phyloP scores from a whole-genome alignment of 2,797 vertebrate species.

The Crenuchus spilurus region DNA sequence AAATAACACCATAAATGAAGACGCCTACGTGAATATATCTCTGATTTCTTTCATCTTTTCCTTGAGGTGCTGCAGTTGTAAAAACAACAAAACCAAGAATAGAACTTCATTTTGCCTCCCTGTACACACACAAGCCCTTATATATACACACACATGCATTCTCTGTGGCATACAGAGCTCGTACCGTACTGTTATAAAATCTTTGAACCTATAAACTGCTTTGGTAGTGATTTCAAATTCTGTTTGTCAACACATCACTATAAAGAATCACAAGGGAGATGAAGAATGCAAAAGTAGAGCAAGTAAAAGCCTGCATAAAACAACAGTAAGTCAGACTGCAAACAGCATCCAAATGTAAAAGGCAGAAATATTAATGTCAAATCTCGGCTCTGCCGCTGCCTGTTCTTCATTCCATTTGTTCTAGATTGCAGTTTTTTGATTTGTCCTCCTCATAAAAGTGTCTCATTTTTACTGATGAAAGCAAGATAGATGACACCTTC shows the following conservation, averaged over 20 bases:
- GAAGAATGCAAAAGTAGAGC: constrained; percentile 43
- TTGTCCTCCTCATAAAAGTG: constrained; percentile 23
- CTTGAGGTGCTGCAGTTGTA: too few species aligned
- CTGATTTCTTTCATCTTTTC: background rate
- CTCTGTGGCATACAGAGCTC: background rate
- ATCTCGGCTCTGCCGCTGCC: background rate
- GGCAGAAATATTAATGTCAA: constrained; percentile 57
- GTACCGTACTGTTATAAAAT: constrained; percentile 38
- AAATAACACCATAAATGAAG: background rate
- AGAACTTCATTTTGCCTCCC: background rate
- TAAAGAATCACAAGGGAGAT: constrained; percentile 48
- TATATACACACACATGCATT: constrained; percentile 13
- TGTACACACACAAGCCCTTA: background rate
- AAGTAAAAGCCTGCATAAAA: constrained; percentile 60
- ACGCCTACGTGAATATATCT: background rate
- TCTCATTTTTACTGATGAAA: constrained; percentile 29
- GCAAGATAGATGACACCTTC: background rate
- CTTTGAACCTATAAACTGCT: constrained; percentile 51
- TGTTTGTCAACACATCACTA: constrained; percentile 61
- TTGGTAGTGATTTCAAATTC: constrained; percentile 67
- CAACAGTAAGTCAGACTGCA: constrained; percentile 37
- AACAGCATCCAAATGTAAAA: constrained; percentile 35
- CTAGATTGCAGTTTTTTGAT: constrained; percentile 19
- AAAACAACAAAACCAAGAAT: background rate
- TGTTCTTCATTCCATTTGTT: constrained; percentile 15